Percentiles rank a stretch among this genome's conserved stretches.
These are phyloP conservation scores for Trialeurodes vaporariorum DNA, from an alignment of 1,140 invertebrate species.

Conservation along the genomic window DNA sequence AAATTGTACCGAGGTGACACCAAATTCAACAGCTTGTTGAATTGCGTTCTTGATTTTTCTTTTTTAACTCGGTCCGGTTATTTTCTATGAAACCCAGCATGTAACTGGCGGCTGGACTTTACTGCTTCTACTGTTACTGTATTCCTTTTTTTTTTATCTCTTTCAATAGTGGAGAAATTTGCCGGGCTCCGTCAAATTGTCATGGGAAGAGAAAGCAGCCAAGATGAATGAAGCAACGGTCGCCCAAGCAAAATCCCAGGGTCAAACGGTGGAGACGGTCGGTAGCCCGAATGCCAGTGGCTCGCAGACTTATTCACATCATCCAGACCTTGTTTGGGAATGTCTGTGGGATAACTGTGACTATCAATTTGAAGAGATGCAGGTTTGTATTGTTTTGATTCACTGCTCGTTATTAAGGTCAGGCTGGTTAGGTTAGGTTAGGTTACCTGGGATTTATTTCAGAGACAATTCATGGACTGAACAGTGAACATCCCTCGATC, in stretches of 20 bases:
- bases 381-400: constrained; percentile 55
- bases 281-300: background rate
- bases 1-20: no score
- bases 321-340: constrained; percentile 55
- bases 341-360: constrained; percentile 89
- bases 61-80: no score
- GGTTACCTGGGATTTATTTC: no score
- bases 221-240: constrained; percentile 75
- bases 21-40: no score
- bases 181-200: constrained; percentile 71
- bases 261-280: constrained; percentile 2
- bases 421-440: no score
- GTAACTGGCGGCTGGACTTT: no score
- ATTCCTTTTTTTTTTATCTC: background rate
- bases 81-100: no score
- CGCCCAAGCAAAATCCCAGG: constrained; percentile 26
- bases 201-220: constrained; percentile 83
- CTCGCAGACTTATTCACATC: constrained; percentile 11
- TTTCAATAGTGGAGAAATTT: constrained; percentile 73
- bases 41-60: no score
- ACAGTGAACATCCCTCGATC: no score
- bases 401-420: background rate
- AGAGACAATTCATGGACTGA: no score
- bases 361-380: constrained; percentile 81
- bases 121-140: no score